Base-by-base conservation (phyloP, 2,113 vertebrate species). In the Neogobius melanostomus region DNA sequence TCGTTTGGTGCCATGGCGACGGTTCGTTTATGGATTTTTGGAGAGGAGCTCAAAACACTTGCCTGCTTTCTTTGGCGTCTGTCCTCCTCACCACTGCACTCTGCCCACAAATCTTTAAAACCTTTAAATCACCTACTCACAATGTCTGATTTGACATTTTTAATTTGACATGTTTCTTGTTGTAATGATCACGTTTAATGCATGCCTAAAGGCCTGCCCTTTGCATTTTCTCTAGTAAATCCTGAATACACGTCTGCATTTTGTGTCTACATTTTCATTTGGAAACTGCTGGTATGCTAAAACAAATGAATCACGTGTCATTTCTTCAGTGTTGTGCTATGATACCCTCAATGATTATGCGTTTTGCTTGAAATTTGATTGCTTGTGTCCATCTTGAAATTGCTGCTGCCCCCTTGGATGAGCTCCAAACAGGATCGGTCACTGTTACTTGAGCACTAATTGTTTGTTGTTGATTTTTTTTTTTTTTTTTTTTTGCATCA, bases 31-130 rank as follows among this genome's bases (percentile, higher is more conserved):
- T 81, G 65, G 48, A 65, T 46, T 81, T 74, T 72, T 77, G 74
- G 71, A 85, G 80, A 88, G 83, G 78, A 88, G 79, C 75, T 82
- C 67, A 80, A 56, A 80, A 81, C 83, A 86, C 82, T 56, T 86
- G 88, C 88, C 88, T 92, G 90, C 86, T 87, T 85, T 83, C 72
- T 82, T 84, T 71, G 15, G 76, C 71, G 15, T 85, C 81, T 81
- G 76, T 85, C 79, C 69, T 85, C 79, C 69, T 82, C 68, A 86
- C 76, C 71, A 82, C 62, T 85, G 72, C 81, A 76, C 83, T 76
- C 80, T 88, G 84, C 85, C 68, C 79, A 77, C 81, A 84, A 59
- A n/a, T 61, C 76, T 82, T 73, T 57, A 65, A 72, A 54, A 54
- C 16, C 72, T 80, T 71, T 77, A 64, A 77, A 69, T 81, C 82